Evolutionary conservation across 2,113 vertebrate species (phyloP).

Genomic region (Cyprinus carpio): DNA sequence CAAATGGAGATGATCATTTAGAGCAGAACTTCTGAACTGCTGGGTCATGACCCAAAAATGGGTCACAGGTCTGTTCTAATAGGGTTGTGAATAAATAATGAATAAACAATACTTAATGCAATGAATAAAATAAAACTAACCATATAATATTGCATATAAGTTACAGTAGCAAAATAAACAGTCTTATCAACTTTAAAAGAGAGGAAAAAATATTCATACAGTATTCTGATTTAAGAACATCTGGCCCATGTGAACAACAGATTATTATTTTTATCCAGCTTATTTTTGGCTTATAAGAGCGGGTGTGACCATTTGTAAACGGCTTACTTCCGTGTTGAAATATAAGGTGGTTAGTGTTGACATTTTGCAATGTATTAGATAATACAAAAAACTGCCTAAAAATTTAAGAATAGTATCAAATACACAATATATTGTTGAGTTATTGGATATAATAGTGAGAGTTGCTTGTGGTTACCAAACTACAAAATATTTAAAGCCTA

Average conservation of each 20-base stretch:
- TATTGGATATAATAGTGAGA: not conserved
- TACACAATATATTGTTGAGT: not conserved
- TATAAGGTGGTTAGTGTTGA: too few species aligned
- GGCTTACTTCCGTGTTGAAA: too few species aligned
- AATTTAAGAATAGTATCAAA: not conserved
- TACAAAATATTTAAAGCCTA: not conserved
- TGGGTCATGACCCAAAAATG: not conserved
- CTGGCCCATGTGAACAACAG: not conserved
- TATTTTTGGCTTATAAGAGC: too few species aligned
- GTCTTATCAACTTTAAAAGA: not conserved
- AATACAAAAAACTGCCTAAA: not conserved
- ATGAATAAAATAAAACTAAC: not conserved
- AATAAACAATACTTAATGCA: not conserved
- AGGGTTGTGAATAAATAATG: not conserved
- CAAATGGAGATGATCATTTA: constrained; percentile 42
- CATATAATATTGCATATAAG: not conserved
- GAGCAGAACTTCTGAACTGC: not conserved
- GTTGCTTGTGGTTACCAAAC: not conserved
- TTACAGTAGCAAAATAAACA: not conserved
- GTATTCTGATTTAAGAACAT: not conserved
- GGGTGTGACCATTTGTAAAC: too few species aligned
- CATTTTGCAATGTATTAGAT: not conserved
- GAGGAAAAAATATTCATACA: not conserved
- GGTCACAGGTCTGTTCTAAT: not conserved
- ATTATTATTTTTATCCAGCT: not conserved